Conservation (phyloP, 2,888 invertebrate species). For the Polia nebulosa region DNA sequence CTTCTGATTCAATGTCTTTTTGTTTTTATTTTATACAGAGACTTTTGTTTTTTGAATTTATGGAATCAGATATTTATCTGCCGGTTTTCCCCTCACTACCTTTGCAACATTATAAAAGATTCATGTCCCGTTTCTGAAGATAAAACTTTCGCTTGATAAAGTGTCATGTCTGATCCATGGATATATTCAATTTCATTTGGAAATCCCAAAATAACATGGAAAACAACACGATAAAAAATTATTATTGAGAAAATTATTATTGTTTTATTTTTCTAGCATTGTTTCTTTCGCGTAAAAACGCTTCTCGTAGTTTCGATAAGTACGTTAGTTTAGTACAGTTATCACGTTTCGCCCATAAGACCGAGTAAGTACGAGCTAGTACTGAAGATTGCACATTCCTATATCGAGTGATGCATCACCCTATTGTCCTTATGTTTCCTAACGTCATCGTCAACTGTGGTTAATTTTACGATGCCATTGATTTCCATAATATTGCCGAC, state of each 20-base stretch:
- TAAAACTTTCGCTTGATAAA: too few relatives aligned
- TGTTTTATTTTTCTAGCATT: neutral
- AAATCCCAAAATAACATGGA: too few relatives aligned
- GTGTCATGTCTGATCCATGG: too few relatives aligned
- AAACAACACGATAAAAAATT: neutral
- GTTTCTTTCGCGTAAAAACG: neutral
- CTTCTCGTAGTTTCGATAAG: neutral
- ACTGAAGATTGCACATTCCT: constrained; percentile 36
- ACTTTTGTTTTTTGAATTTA: neutral
- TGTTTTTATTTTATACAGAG: constrained; percentile 1
- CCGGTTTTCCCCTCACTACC: neutral
- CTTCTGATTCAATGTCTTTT: neutral
- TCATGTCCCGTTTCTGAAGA: too few relatives aligned
- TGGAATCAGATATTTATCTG: constrained; percentile 11
- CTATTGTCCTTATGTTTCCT: constrained; percentile 41
- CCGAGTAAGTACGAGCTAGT: neutral
- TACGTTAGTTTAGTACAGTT: constrained; percentile 1
- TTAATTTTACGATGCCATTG: constrained; percentile 18
- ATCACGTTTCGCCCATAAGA: constrained; percentile 27
- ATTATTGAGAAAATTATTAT: too few relatives aligned
- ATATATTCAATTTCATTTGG: too few relatives aligned
- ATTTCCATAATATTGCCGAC: constrained; percentile 9
- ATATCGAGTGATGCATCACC: constrained; percentile 52
- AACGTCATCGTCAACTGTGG: constrained; percentile 23
- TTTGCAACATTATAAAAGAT: too few relatives aligned